phyloP scores from a whole-genome alignment of 2,113 vertebrate genomes.

The Indicator maculatus region DNA sequence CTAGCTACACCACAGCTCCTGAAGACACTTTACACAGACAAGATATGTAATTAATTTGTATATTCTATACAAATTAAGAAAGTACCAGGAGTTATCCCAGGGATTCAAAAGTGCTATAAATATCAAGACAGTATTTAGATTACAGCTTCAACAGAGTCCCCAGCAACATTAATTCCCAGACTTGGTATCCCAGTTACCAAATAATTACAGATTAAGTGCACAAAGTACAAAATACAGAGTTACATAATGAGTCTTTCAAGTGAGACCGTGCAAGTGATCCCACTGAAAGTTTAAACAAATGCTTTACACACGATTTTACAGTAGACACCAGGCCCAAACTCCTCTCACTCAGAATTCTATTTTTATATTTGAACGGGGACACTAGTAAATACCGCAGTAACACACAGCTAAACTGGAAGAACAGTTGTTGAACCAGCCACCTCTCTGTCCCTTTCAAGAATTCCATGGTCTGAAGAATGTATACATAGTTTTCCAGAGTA shows the following conservation, averaged over 20 bases:
- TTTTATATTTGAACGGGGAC: neutral
- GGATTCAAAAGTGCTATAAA: constrained; percentile 40
- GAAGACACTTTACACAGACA: neutral
- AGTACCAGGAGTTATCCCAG: neutral
- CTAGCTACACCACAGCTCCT: neutral
- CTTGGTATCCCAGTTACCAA: constrained; percentile 47
- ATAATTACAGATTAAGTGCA: constrained; percentile 50
- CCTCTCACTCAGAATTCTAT: neutral
- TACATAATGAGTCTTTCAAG: constrained; percentile 27
- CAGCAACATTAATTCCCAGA: constrained; percentile 54
- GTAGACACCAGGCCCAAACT: neutral
- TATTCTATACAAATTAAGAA: neutral
- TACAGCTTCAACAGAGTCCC: constrained; percentile 13
- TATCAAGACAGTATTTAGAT: constrained; percentile 51
- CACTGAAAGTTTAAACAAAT: neutral
- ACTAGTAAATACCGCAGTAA: neutral
- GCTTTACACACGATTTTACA: neutral
- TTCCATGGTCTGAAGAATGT: neutral
- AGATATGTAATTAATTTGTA: neutral
- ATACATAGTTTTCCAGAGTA: neutral
- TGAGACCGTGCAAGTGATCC: neutral
- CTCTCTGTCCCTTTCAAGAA: neutral
- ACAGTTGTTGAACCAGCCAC: neutral
- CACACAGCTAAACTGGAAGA: neutral
- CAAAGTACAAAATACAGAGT: constrained; percentile 9